Base-by-base conservation (phyloP, 2,888 invertebrate genomes). In the Lacanobia wlatinum region DNA sequence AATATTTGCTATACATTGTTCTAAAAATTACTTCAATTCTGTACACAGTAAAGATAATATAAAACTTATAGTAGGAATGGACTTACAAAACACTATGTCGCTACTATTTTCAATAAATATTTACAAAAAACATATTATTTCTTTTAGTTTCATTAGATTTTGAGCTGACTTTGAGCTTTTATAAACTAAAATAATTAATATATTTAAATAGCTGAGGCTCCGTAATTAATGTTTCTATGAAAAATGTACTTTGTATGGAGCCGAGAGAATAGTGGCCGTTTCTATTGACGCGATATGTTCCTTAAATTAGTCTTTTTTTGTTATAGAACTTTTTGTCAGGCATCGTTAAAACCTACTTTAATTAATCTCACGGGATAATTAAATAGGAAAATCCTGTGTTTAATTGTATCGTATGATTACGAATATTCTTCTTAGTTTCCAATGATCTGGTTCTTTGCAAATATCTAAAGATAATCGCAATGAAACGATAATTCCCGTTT, bases 91-190 rank as follows among this genome's bases (percentile, higher is more conserved):
- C 86, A 80, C 80, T 88, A 88, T 83, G 76, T 70, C 68, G 86
- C 88, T 89, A 90, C 86, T 84, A 72, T 86, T 86, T 87, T 88
- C 87, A 87, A 82, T 85, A 86, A 83, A 88, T 94, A 94, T 94
- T 90, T 94, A 94, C 94, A 94, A 90, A 90, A 85, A 72, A 81
- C 75, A 77, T 72, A 76, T 81, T 82, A 68, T 85, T 84, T 87
- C 80, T 84, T 80, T 84, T 84, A 78, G 81, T 86, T 81, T 81
- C 76, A 78, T 84, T 78, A 82, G 76, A 83, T 90, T 94, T 96
- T 96, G 96, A 96, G 96, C 96, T 95, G 89, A 91, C 93, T 96
- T 96, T 96, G 95, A 95, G 95, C 95, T 95, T 95, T 92, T 90
- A 91, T 61, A 92, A 95, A 94, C 93, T 94, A 95, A 94, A 92